These are phyloP conservation scores for Drosophila anceps DNA, from an alignment of 2,888 invertebrate genomes.

Conservation along the genomic window DNA sequence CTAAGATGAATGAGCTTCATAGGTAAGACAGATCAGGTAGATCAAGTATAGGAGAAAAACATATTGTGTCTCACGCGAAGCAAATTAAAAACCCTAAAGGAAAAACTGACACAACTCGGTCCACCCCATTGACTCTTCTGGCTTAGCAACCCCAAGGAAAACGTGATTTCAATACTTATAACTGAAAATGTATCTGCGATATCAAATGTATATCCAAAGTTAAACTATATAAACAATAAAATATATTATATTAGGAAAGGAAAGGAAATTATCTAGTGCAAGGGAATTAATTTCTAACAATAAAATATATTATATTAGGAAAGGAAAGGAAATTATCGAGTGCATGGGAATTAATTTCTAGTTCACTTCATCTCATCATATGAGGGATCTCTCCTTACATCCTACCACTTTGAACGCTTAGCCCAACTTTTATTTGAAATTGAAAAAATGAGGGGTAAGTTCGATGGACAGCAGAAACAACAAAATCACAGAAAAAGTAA, in stretches of 20 bases:
- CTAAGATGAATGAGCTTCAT: conserved; percentile 67
- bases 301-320: not conserved
- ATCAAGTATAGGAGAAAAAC: not conserved
- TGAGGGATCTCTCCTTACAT: conserved; percentile 66
- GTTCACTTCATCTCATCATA: conserved; percentile 27
- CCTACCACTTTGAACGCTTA: conserved; percentile 61
- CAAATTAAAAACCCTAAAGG: conserved; percentile 11
- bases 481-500: conserved; percentile 46
- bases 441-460: conserved; percentile 62
- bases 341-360: not conserved
- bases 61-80: conserved; percentile 13
- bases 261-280: not conserved
- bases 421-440: conserved; percentile 63
- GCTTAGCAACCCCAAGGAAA: conserved; percentile 10
- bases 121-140: conserved; percentile 44
- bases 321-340: not conserved
- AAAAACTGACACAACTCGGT: conserved; percentile 15
- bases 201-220: not conserved
- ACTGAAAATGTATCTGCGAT: not conserved
- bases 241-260: not conserved
- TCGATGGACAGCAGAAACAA: conserved; percentile 18
- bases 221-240: conserved; percentile 9
- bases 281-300: not conserved
- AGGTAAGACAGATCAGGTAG: conserved; percentile 50
- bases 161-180: not conserved